These are phyloP conservation scores for Dendrocincla fuliginosa DNA, from an alignment of 2,797 vertebrate genomes.

Conservation along the genomic window DNA sequence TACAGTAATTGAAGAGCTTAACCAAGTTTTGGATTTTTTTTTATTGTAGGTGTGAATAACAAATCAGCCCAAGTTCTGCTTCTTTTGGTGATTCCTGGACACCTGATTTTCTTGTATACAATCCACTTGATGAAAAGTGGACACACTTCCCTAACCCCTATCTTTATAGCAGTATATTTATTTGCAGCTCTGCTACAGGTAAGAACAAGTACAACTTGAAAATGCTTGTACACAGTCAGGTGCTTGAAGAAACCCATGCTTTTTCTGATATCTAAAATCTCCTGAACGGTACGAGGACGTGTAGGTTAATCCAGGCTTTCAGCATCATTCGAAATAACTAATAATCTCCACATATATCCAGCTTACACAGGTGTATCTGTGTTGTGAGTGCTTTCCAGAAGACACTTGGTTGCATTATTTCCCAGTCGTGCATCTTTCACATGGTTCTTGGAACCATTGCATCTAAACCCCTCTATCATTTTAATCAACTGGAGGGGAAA, in stretches of 20 bases:
- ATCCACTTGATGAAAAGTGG: constrained; percentile 97
- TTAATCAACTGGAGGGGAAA: not conserved
- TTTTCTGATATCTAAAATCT: not conserved
- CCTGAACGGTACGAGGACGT: not conserved
- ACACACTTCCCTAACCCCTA: constrained; percentile 90
- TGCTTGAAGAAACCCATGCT: not conserved
- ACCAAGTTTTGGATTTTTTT: not conserved
- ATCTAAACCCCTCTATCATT: not conserved
- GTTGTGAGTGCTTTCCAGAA: not conserved
- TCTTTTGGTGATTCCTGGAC: constrained; percentile 89
- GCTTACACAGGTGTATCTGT: not conserved
- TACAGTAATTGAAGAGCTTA: not conserved
- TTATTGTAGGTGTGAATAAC: constrained; percentile 87
- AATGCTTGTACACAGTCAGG: not conserved
- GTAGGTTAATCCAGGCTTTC: not conserved
- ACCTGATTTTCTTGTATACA: constrained; percentile 92
- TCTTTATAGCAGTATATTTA: constrained; percentile 90
- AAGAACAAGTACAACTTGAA: constrained; percentile 49
- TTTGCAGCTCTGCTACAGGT: constrained; percentile 93
- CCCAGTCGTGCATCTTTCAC: not conserved
- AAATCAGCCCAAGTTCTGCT: constrained; percentile 94
- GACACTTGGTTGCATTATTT: not conserved
- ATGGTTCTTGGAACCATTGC: not conserved
- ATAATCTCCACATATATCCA: not conserved
- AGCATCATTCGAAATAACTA: not conserved